A percentile compares a stretch with the other conserved stretches of the same genome.
These are phyloP conservation scores for Aelia acuminata DNA, from an alignment of 2,888 invertebrate genomes.

Conservation along the genomic window DNA sequence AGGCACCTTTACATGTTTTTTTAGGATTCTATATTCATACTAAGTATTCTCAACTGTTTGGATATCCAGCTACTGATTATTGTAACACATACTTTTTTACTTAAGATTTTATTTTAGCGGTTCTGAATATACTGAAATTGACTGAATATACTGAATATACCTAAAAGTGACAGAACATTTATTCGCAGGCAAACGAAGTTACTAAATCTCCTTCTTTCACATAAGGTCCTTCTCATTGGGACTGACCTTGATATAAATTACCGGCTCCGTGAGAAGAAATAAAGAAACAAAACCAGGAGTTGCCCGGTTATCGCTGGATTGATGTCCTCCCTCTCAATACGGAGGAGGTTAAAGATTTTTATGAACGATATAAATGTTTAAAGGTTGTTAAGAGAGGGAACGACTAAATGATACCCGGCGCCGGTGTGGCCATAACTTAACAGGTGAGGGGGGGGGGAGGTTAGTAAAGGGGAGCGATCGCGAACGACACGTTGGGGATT, in stretches of 20 bases:
- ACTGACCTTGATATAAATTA: not conserved
- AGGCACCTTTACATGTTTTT: too few relatives aligned
- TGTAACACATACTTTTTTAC: too few relatives aligned
- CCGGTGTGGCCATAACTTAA: not conserved
- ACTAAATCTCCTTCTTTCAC: not conserved
- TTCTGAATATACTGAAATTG: too few relatives aligned
- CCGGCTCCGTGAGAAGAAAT: not conserved
- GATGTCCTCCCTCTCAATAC: not conserved
- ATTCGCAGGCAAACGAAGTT: not conserved
- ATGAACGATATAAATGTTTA: conserved; percentile 1
- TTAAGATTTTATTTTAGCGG: too few relatives aligned
- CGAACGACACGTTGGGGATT: conserved; percentile 25
- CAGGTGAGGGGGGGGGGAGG: not conserved
- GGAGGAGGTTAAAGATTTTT: not conserved
- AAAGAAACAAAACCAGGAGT: not conserved
- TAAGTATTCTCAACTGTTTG: too few relatives aligned
- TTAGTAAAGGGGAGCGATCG: conserved; percentile 8
- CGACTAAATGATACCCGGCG: conserved; percentile 12
- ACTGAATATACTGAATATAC: not conserved
- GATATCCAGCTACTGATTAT: too few relatives aligned
- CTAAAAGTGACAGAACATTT: not conserved
- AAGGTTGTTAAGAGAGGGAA: not conserved
- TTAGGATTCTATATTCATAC: too few relatives aligned
- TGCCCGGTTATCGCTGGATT: not conserved
- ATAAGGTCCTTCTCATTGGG: not conserved